Conservation (phyloP, 1,140 invertebrate genomes). For the Elysia chlorotica region DNA sequence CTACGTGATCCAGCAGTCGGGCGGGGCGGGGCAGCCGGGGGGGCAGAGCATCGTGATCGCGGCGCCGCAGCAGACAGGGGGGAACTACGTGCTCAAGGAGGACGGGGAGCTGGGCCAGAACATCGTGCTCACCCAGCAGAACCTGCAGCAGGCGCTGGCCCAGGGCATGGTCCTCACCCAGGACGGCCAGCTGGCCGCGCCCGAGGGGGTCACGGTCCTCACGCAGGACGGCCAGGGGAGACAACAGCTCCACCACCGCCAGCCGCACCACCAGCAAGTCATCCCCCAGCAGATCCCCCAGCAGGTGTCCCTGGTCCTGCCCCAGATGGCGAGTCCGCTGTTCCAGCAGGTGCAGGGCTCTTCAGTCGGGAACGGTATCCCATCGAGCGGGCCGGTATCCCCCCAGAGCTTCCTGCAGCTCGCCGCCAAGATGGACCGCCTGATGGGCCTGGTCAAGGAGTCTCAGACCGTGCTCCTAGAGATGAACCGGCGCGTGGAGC, state of each 20-base stretch:
- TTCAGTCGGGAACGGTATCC: too few relatives aligned
- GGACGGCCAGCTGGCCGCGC: conserved; percentile 10
- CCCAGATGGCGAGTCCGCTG: conserved; percentile 12
- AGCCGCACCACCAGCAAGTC: conserved; percentile 5
- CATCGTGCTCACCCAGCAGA: conserved; percentile 28
- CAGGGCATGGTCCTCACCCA: conserved; percentile 22
- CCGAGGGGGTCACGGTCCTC: conserved; percentile 17
- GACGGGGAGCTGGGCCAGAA: conserved; percentile 29
- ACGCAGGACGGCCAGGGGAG: conserved; percentile 22
- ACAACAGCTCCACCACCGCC: conserved; percentile 5
- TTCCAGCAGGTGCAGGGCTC: conserved; percentile 22
- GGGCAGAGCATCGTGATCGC: conserved; percentile 31
- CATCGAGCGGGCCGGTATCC: neutral
- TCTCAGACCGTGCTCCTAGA: conserved; percentile 18
- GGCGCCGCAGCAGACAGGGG: conserved; percentile 23
- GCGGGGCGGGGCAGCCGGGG: conserved; percentile 6
- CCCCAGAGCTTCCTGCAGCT: conserved; percentile 23
- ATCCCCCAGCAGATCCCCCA: conserved; percentile 15
- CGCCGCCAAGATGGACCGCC: conserved; percentile 25
- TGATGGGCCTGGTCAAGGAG: conserved; percentile 24
- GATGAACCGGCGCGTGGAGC: conserved; percentile 25
- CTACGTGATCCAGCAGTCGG: conserved; percentile 26
- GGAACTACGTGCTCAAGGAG: conserved; percentile 26
- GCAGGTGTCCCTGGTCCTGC: conserved; percentile 27
- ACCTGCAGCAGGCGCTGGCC: conserved; percentile 24